A percentile compares a stretch with the other conserved stretches of the same genome.
Conservation (phyloP, 2,797 vertebrate genomes). For the Spizella passerina region DNA sequence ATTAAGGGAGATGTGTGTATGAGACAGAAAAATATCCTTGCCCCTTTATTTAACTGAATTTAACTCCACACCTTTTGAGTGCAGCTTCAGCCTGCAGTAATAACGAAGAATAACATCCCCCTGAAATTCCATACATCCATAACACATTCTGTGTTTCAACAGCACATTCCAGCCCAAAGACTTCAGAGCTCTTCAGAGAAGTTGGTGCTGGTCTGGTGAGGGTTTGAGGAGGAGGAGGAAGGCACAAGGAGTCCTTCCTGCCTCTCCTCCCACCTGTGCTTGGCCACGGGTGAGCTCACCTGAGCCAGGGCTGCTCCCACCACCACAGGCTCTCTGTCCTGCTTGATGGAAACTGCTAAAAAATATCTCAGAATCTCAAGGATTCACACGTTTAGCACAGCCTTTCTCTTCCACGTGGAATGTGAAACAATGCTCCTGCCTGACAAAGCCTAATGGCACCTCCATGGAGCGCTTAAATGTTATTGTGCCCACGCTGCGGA, state of each 20-base stretch:
- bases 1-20: rapidly evolving
- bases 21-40: background rate
- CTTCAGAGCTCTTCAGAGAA: background rate
- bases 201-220: background rate
- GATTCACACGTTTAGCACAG: background rate
- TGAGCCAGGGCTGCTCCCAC: background rate
- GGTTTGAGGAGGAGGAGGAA: background rate
- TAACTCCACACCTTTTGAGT: background rate
- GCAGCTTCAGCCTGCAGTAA: background rate
- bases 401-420: background rate
- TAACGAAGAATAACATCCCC: background rate
- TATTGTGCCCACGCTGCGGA: background rate
- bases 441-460: background rate
- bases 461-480: background rate
- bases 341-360: background rate
- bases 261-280: background rate
- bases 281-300: background rate
- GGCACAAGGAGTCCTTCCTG: background rate
- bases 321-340: rapidly evolving
- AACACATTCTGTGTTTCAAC: background rate
- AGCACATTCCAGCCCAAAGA: background rate
- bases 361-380: background rate
- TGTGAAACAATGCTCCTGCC: background rate
- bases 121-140: background rate
- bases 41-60: background rate